Base-by-base conservation (phyloP, 1,140 invertebrate species). In the Portunus trituberculatus region DNA sequence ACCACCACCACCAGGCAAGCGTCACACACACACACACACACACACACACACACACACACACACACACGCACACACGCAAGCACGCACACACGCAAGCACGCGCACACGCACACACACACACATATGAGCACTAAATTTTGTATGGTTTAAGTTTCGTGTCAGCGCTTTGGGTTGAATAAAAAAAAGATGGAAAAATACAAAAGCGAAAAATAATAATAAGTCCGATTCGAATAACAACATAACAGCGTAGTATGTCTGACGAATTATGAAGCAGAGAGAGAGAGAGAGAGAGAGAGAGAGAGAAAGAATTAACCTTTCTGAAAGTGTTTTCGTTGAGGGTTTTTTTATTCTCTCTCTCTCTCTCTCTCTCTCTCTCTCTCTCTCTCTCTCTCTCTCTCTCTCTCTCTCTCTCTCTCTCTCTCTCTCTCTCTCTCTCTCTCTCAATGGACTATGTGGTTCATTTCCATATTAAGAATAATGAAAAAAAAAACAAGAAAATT, bases 61-160 rank as follows among this genome's bases (percentile, higher is more conserved):
- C n/a, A 93, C n/a, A 93, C n/a, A 93, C 10, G 84, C n/a, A 93
- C n/a, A 93, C n/a, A 93, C n/a, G 84, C 39, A 93, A 20, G 84
- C 39, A 93, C 39, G 46, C 39, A 93, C 39, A 93, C 39, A 93
- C 39, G 84, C 39, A 84, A 6, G 84, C 39, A 93, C 39, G 45
- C 25, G 84, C 39, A 93, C 39, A 93, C 45, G 84, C 31, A 84
- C 59, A 93, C 59, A 84, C 59, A 93, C 32, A 93, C 32, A 93
- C 25, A 93, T 31, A 84, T 39, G 59, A 92, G 25, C 52, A 59
- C 52, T 59, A 59, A 59, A 59, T 59, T 59, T 59, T 20, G 52
- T 59, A 86, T 31, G 8, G 14, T 86, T 31, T 86, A 31, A 86
- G 32, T 86, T 86, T 28, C 83, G 83, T 59, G 48, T 86, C 83